Evolutionary conservation across 1,140 invertebrate genomes (phyloP), one percentile per base, ranked within the genome.

Genomic region (Drosophila auraria): DNA sequence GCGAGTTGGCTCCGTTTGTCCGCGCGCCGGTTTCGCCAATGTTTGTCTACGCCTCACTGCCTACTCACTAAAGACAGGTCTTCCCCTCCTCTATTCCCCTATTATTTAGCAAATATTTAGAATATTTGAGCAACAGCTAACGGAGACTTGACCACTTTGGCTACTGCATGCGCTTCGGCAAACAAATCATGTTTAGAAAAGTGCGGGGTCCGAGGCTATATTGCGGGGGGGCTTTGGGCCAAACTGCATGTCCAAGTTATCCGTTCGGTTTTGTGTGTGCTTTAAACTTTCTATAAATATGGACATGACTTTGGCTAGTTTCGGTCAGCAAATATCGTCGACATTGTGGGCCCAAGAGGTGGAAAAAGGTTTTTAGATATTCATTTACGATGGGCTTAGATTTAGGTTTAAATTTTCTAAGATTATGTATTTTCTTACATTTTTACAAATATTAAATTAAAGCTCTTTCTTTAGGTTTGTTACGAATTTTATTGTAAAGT

Each of bases 31-130:
- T 63, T 79, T 73, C 47, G 68, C 82, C 82, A 80, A 76, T 83
- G 83, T 83, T 83, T 87, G 83, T 68, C 83, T 80, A 72, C 71
- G 82, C 78, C 80, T 82, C 44, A 49, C 80, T 82, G 70, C 66
- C 65, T 82, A 72, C 72, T 76, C 80, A 58, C 73, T n/a, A 65
- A 75, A 77, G 73, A 49, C 72, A 77, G 60, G 63, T 59, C 71
- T 23, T 20, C 14, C 15, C 61, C 25, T 0, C 8, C 6, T 11
- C 57, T 15, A n/a, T 17, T 54, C 49, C 72, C 80, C 86, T 90
- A 90, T 90, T 90, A 90, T 90, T 90, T 90, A 90, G 86, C 86
- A 90, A 90, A 90, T 90, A 90, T 90, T 90, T 90, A 90, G 86
- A 90, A 90, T 87, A 87, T 90, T 90, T 86, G 79, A 89, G 77